Evolutionary conservation across 2,113 vertebrate species (phyloP), one percentile per base, ranked within the genome.

Genomic region (Zosterops hypoxanthus): DNA sequence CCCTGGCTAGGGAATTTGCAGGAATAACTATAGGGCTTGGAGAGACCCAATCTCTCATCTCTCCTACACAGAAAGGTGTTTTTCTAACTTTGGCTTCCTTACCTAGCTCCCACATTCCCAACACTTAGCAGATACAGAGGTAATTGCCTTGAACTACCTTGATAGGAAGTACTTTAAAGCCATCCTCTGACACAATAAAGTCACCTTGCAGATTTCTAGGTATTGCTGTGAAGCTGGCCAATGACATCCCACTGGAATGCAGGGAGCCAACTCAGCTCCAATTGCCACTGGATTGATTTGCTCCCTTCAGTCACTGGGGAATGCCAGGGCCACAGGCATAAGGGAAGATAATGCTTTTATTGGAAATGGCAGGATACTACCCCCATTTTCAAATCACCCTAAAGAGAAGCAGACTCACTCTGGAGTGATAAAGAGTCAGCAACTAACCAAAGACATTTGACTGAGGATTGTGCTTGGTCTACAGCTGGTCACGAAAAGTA

Each of bases 291-390:
- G 57, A 65, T 11, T 39, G 1, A 64, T 39, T 44, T 50, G 25
- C 82, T 60, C 24, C 61, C 52, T 71, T 63, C 22, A 12, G 28
- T 81, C 50, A 70, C 0, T 50, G 55, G 50, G n/a, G 34, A 94
- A 70, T 44, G 76, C 34, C 59, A n/a, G 0, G 0, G n/a, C 44
- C 76, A 72, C 1, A 3, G 68, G 29, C 47, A 33, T 1, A 7
- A 44, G 6, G 24, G 44, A 52, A 79, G n/a, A 19, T 3, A 60
- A 64, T 15, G 10, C 8, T 63, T 70, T 71, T 26, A 33, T 11
- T 71, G 29, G 61, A 75, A 53, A 71, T 11, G 31, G 44, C 73
- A 85, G 73, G 28, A 46, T n/a, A 55, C 6, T 69, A 10, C 7
- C 31, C 26, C 13, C 26, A 7, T 56, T 82, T 97, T 41, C 65